phyloP scores from a whole-genome alignment of 1,140 invertebrate genomes.

The Euwallacea similis region DNA sequence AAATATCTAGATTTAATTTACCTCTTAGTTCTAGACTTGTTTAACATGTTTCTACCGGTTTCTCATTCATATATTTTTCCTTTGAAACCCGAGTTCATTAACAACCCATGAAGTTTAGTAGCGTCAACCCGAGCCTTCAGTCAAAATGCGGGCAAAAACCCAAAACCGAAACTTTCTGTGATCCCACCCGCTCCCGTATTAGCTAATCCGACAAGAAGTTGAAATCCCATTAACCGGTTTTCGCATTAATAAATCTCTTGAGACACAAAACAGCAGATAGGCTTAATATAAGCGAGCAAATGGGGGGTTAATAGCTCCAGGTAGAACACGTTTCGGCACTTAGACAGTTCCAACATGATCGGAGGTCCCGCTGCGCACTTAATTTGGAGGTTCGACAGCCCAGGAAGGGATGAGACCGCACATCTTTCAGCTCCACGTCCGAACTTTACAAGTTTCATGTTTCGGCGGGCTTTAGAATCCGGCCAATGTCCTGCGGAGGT shows the following conservation, averaged over 20 bases:
- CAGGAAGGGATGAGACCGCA: slow-evolving; percentile 13
- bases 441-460: slow-evolving; percentile 9
- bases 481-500: not conserved
- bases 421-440: slow-evolving; percentile 5
- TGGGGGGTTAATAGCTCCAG: not conserved
- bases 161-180: too few species aligned
- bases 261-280: not conserved
- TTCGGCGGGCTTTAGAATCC: not conserved
- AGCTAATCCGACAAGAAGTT: not conserved
- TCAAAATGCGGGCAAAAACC: too few species aligned
- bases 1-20: too few species aligned
- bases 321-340: not conserved
- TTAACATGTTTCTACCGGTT: too few species aligned
- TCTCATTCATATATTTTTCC: too few species aligned
- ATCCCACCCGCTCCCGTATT: too few species aligned
- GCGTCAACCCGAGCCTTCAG: too few species aligned
- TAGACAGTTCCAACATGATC: slow-evolving; percentile 2
- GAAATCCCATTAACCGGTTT: slow-evolving; percentile 2
- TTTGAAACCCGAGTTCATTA: too few species aligned
- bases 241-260: not conserved
- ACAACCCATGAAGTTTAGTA: too few species aligned
- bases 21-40: too few species aligned
- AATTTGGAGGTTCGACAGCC: not conserved
- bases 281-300: not conserved
- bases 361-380: not conserved